A percentile compares a stretch with the other conserved stretches of the same genome.
These are phyloP conservation scores for Xyliphius kryptos DNA, from an alignment of 2,113 vertebrate genomes.

Conservation along the genomic window DNA sequence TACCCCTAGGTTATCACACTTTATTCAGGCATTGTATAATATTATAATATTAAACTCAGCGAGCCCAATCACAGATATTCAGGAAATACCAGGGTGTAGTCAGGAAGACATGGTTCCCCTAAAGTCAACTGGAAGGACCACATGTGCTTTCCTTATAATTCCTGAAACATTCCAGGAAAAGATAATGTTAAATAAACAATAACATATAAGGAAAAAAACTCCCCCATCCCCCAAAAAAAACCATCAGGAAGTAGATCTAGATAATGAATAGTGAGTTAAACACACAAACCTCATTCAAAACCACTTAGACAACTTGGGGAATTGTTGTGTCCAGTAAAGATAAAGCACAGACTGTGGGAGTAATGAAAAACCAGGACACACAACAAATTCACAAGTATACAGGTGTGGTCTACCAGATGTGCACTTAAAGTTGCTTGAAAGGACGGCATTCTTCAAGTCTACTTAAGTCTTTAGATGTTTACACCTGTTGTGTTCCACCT, in stretches of 20 bases:
- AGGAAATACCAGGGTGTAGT: constrained; percentile 63
- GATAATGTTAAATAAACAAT: constrained; percentile 18
- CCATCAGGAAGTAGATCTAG: too few relatives aligned
- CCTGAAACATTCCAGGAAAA: constrained; percentile 41
- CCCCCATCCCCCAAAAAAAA: too few relatives aligned
- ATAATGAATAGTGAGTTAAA: too few relatives aligned
- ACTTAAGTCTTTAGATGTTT: not conserved
- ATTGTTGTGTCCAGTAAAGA: not conserved
- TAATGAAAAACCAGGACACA: constrained; percentile 18
- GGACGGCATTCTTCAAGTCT: not conserved
- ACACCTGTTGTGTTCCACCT: constrained; percentile 1
- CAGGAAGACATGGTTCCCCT: constrained; percentile 62
- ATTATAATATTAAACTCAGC: constrained; percentile 54
- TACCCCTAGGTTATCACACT: too few relatives aligned
- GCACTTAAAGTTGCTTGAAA: not conserved
- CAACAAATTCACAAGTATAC: not conserved
- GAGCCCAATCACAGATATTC: constrained; percentile 53
- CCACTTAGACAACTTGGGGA: constrained; percentile 14
- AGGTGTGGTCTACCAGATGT: not conserved
- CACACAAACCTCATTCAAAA: not conserved
- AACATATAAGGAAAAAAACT: too few relatives aligned
- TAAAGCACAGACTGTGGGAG: not conserved
- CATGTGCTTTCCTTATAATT: constrained; percentile 44
- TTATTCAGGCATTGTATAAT: too few relatives aligned
- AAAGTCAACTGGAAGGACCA: constrained; percentile 60